These are phyloP conservation scores for Drosophila lowei DNA, from an alignment of 1,140 invertebrate species.

Conservation along the genomic window DNA sequence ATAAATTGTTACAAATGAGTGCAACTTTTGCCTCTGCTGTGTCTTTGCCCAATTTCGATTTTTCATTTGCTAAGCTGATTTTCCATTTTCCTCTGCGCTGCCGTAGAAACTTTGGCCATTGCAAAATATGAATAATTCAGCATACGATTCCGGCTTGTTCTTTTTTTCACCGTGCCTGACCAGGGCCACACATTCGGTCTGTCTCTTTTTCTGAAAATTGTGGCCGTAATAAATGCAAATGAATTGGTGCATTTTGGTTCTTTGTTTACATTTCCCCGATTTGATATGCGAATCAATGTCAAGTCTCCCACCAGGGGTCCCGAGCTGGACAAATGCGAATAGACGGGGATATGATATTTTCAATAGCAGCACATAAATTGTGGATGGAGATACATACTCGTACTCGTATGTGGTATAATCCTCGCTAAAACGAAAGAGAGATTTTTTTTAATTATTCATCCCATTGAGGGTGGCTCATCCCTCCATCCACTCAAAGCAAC, in stretches of 20 bases:
- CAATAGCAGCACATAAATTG: conserved; percentile 30
- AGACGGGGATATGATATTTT: conserved; percentile 28
- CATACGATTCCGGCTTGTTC: conserved; percentile 55
- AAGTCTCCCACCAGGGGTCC: conserved; percentile 14
- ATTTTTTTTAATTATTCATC: conserved; percentile 38
- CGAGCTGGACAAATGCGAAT: conserved; percentile 22
- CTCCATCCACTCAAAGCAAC: conserved; percentile 1
- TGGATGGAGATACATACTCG: too few relatives aligned
- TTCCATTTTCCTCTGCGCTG: conserved; percentile 18
- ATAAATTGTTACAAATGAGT: conserved; percentile 82
- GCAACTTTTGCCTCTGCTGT: conserved; percentile 61
- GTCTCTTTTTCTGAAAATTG: conserved; percentile 11
- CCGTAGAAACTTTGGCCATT: conserved; percentile 39
- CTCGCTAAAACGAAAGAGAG: neutral
- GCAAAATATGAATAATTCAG: conserved; percentile 76
- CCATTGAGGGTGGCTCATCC: conserved; percentile 11
- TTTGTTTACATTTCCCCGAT: conserved; percentile 69
- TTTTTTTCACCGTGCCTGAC: conserved; percentile 36
- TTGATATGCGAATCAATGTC: conserved; percentile 69
- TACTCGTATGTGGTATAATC: too few relatives aligned
- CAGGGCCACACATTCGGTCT: conserved; percentile 17
- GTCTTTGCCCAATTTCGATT: conserved; percentile 55
- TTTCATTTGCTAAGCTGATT: conserved; percentile 78
- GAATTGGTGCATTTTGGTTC: conserved; percentile 65
- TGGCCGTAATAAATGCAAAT: conserved; percentile 71